phyloP scores from a whole-genome alignment of 2,797 vertebrate species.

The Nyctibius grandis region DNA sequence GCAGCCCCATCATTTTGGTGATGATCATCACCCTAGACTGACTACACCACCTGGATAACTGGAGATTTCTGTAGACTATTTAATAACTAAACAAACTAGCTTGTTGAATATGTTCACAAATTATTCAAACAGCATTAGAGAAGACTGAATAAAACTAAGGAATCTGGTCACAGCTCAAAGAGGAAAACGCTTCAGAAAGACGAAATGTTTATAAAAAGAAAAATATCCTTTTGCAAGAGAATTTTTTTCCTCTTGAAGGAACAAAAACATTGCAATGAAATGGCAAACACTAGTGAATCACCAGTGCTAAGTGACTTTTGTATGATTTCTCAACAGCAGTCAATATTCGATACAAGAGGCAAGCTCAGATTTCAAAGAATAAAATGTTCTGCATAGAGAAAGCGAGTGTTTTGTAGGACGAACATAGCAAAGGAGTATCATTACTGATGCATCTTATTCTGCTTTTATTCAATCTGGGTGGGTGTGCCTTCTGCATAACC shows the following conservation, averaged over 20 bases:
- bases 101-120: not conserved
- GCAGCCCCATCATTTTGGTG: not conserved
- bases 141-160: not conserved
- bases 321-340: not conserved
- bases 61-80: not conserved
- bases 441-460: slow-evolving; percentile 14
- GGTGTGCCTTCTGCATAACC: slow-evolving; percentile 17
- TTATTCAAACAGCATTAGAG: not conserved
- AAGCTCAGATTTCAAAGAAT: not conserved
- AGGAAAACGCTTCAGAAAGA: not conserved
- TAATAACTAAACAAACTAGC: not conserved
- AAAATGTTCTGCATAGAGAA: not conserved
- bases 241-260: not conserved
- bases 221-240: not conserved
- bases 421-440: not conserved
- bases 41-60: not conserved
- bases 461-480: not conserved
- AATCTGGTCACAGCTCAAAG: not conserved
- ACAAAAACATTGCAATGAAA: not conserved
- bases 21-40: fast-evolving
- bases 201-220: not conserved
- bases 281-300: not conserved
- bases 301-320: not conserved
- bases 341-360: not conserved
- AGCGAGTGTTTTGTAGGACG: not conserved